A percentile compares a stretch with the other conserved stretches of the same genome.
These are phyloP conservation scores for Schizotus pectinicornis DNA, from an alignment of 2,888 invertebrate species.

Conservation along the genomic window DNA sequence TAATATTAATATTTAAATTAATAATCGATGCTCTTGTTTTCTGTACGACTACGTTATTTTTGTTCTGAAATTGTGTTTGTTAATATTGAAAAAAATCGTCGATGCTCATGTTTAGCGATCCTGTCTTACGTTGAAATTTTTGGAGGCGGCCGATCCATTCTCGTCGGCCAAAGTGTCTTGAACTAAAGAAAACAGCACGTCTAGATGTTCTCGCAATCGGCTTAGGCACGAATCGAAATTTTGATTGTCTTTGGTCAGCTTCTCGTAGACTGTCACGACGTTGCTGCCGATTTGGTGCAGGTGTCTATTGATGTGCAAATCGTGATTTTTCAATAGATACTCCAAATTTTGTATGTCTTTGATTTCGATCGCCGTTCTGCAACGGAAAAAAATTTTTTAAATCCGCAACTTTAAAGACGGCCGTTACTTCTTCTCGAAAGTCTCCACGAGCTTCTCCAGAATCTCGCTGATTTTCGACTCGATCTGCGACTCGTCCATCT, in stretches of 20 bases:
- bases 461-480: conserved; percentile 67
- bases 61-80: too few species aligned
- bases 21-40: too few species aligned
- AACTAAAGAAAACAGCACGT: conserved; percentile 37
- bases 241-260: conserved; percentile 44
- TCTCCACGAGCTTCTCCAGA: conserved; percentile 68
- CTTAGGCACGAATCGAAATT: conserved; percentile 39
- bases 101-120: too few species aligned
- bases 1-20: too few species aligned
- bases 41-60: too few species aligned
- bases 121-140: conserved; percentile 30
- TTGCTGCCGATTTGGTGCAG: conserved; percentile 47
- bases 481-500: conserved; percentile 67
- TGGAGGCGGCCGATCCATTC: conserved; percentile 17
- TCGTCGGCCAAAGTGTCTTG: conserved; percentile 30
- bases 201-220: conserved; percentile 36
- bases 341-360: conserved; percentile 65
- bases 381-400: conserved; percentile 41
- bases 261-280: conserved; percentile 47
- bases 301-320: conserved; percentile 48
- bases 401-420: too few species aligned
- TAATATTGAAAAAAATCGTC: too few species aligned
- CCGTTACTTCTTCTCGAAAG: conserved; percentile 66
- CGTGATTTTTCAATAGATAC: conserved; percentile 59
- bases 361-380: conserved; percentile 63